Evolutionary conservation across 2,888 invertebrate genomes (phyloP), one percentile per base, ranked within the genome.

Genomic region (Scaeva pyrastri): DNA sequence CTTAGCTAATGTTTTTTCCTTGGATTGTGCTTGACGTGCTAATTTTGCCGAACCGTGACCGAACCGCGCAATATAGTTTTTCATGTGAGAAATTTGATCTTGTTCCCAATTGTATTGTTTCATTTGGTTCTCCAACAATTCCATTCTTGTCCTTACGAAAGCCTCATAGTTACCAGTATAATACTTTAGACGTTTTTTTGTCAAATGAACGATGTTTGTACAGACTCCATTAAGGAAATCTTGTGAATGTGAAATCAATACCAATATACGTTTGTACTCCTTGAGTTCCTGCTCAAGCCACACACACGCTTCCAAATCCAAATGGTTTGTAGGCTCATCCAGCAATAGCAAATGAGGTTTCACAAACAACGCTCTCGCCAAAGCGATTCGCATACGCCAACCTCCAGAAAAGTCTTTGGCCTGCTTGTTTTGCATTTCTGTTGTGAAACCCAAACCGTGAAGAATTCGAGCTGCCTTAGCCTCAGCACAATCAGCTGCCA

Each of bases 31-130:
- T 92, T 99, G 99, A 81, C 99, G 94, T 0, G 99, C 99, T 88
- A 99, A 93, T 93, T 99, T 99, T 0, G 99, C 99, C 14, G 98
- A 98, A 90, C 99, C 99, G 94, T 99, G 99, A 94, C 99, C 99
- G 93, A 99, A 99, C 73, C 99, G 94, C 0, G 99, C 99, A 88
- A 99, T 99, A 92, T 99, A 99, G 92, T 99, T 98, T 95, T 99
- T 99, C 99, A 99, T 99, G 91, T 99, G 98, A 83, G 98, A 95
- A 88, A 99, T 99, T 93, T 99, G 99, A 93, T 98, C 98, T 92
- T 99, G 99, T 93, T 99, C 99, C 99, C 99, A 99, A 90, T 98
- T 98, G 93, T 99, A 99, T 91, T 98, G 98, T 92, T 99, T 99
- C 95, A 97, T 97, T 93, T 99, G 99, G 93, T 99, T 99, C 93